Evolutionary conservation across 92 coral and sea anemone genomes (phyloP).

Genomic region (Epizoanthus ramosus): DNA sequence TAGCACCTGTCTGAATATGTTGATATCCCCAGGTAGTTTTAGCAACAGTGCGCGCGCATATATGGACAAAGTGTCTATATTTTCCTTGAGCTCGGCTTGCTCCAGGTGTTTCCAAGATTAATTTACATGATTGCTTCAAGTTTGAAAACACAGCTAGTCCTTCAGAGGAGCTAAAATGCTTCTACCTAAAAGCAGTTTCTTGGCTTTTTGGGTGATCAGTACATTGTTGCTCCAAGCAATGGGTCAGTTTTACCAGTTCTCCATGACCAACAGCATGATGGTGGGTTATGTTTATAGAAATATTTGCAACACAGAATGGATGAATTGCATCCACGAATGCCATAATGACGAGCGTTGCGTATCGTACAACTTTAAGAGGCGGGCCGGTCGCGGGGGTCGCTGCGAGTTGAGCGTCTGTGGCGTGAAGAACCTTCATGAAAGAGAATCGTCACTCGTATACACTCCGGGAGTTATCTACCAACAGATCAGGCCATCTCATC

Average conservation of each 20-base stretch:
- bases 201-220: neutral
- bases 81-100: too few relatives aligned
- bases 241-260: slow-evolving; percentile 35
- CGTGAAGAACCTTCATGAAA: neutral
- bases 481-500: slow-evolving; percentile 25
- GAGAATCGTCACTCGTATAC: slow-evolving; percentile 16
- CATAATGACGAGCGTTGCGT: slow-evolving; percentile 48
- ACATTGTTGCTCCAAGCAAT: neutral
- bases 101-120: too few relatives aligned
- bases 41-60: too few relatives aligned
- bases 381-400: neutral
- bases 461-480: slow-evolving; percentile 42
- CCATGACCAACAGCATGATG: slow-evolving; percentile 21
- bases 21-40: too few relatives aligned
- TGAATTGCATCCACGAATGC: slow-evolving; percentile 56
- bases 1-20: too few relatives aligned
- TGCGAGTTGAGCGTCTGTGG: slow-evolving; percentile 43
- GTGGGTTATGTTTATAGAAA: slow-evolving; percentile 34
- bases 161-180: neutral
- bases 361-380: slow-evolving; percentile 53
- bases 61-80: too few relatives aligned
- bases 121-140: too few relatives aligned
- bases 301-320: slow-evolving; percentile 44
- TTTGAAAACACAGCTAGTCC: too few relatives aligned
- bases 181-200: neutral